phyloP scores from a whole-genome alignment of 2,888 invertebrate species.

The Catocala sponsa region DNA sequence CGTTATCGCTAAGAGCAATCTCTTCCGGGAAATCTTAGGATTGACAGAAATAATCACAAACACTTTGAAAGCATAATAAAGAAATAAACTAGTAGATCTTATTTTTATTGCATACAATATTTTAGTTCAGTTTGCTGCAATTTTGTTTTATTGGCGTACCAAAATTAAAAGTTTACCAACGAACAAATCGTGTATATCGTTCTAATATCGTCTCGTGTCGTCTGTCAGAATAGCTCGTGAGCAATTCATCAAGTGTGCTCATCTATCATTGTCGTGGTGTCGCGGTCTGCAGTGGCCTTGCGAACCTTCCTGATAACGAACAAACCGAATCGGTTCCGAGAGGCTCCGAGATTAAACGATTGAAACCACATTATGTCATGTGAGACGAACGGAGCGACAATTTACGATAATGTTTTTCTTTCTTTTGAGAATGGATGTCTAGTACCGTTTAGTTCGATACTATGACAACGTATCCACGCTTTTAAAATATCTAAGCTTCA shows the following conservation, averaged over 20 bases:
- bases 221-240: slow-evolving; percentile 25
- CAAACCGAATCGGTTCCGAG: slow-evolving; percentile 63
- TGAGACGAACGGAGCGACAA: slow-evolving; percentile 16
- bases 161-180: neutral
- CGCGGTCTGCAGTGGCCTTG: slow-evolving; percentile 68
- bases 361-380: slow-evolving; percentile 55
- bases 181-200: slow-evolving; percentile 12
- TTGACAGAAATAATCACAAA: too few relatives aligned
- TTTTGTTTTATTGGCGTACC: too few relatives aligned
- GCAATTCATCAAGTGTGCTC: slow-evolving; percentile 71
- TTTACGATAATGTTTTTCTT: slow-evolving; percentile 6
- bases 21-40: too few relatives aligned
- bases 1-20: too few relatives aligned
- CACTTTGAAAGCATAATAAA: too few relatives aligned
- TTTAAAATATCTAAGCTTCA: too few relatives aligned
- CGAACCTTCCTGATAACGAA: slow-evolving; percentile 67
- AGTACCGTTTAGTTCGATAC: too few relatives aligned
- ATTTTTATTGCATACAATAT: too few relatives aligned
- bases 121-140: too few relatives aligned
- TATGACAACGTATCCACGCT: too few relatives aligned
- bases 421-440: neutral
- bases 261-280: slow-evolving; percentile 75
- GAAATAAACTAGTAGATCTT: too few relatives aligned
- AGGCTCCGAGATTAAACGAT: slow-evolving; percentile 68
- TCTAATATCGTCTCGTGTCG: slow-evolving; percentile 13